phyloP scores from a whole-genome alignment of 2,113 vertebrate species.

The Scatophagus argus region DNA sequence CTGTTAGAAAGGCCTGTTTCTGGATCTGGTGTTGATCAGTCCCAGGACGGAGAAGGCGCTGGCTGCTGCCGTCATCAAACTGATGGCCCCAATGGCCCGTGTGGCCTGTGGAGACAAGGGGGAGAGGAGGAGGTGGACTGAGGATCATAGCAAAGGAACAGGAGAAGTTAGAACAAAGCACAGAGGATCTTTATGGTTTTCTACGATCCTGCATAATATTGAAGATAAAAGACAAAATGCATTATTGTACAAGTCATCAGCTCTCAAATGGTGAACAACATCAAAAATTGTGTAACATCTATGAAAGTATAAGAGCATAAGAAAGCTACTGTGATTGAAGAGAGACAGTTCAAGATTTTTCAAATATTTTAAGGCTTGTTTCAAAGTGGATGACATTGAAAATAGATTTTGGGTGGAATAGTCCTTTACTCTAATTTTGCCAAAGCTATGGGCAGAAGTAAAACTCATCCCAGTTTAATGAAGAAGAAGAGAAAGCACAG shows the following conservation, averaged over 20 bases:
- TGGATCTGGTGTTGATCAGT: conserved; percentile 87
- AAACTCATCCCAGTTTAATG: neutral
- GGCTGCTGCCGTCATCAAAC: conserved; percentile 86
- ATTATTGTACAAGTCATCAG: neutral
- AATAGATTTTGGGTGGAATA: neutral
- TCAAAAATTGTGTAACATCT: neutral
- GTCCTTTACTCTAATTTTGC: neutral
- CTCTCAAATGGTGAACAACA: neutral
- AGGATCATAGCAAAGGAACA: neutral
- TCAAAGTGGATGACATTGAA: neutral
- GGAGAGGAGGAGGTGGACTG: conserved; percentile 24
- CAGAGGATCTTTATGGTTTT: neutral
- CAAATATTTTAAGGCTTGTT: neutral
- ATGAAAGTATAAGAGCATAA: neutral
- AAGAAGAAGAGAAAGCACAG: neutral
- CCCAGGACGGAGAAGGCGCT: conserved; percentile 89
- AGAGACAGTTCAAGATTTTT: neutral
- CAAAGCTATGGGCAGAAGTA: neutral
- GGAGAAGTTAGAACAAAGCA: neutral
- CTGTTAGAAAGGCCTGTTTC: conserved; percentile 85
- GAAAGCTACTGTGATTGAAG: no score
- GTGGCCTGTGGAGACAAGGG: conserved; percentile 84
- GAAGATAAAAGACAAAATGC: neutral
- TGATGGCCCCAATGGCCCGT: conserved; percentile 87
- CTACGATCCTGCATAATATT: neutral